Base-by-base conservation (phyloP, 2,113 vertebrate species). In the Neoarius graeffei region DNA sequence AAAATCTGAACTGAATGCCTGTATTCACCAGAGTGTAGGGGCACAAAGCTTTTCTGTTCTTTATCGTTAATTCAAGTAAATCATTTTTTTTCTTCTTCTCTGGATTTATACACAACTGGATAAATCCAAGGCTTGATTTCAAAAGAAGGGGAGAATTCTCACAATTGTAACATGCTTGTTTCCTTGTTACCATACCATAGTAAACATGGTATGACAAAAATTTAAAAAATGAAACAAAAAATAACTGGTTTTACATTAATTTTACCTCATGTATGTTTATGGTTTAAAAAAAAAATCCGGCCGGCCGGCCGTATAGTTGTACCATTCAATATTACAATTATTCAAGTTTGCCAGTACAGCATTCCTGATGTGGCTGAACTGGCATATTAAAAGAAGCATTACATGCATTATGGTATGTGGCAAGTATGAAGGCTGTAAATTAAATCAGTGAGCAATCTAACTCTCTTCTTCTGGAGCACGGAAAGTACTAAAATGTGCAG, bases 11-110 rank as follows among this genome's bases (percentile, higher is more conserved):
- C 57, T 56, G 14, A 71, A 67, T 80, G 83, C 57, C 27, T 59
- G 27, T 64, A 74, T 73, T 86, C n/a, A 77, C 82, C 83, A 85
- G 76, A 84, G 59, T 48, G 42, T 81, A 59, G 35, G 20, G 10
- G 19, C 62, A 85, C 6, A 66, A 64, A 66, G 69, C 15, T 10
- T 85, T 54, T 81, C 64, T 89, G 73, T 86, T 74, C 74, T 87
- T 57, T 42, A 5, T 1, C 30, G 30, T 10, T 66, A 14, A 30
- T 69, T 14, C 13, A 30, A 13, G n/a, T 69, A 69, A 42, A 73
- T 35, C 30, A 19, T 9, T 7, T 42, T 20, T 42, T 17, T 15
- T 67, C 5, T 67, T 67, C 35, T 42, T 42, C 35, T 2, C 35
- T 42, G 35, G 35, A 42, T 42, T 42, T 27, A 27, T n/a, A 25